Evolutionary conservation across 2,113 vertebrate genomes (phyloP), one percentile per base, ranked within the genome.

Genomic region (Myotis brandtii): DNA sequence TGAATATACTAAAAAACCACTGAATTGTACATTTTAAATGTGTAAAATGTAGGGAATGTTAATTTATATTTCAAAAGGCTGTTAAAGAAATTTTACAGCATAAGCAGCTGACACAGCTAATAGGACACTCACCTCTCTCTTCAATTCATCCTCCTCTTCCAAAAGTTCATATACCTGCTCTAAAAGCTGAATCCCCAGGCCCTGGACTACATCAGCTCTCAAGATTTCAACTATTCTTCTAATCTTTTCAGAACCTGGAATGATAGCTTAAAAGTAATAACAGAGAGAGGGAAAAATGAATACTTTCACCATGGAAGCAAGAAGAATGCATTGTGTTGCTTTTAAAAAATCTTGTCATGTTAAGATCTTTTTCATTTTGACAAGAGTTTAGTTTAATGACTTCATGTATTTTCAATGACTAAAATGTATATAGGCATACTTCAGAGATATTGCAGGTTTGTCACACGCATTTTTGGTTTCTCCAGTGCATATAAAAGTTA

Each of bases 81-180:
- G 1, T 64, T 92, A 64, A 72, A 83, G 66, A 89, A 50, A 77
- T 90, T 70, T 20, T 75, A n/a, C 7, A 89, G 21, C 32, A 34
- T 48, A 89, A 96, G 21, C n/a, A 59, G 37, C 46, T 64, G 37
- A 54, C 37, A 93, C 3, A n/a, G 66, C 52, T 80, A 32, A 20
- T 40, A 40, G 91, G n/a, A 86, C 4, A 96, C 97, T 97, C 96
- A 99, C 99, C 98, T 99, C 99, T 98, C 98, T 99, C 95, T 99
- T 98, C 0, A n/a, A 62, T 89, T 99, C 99, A 96, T 99, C 99
- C 0, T 99, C 99, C 81, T 99, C 99, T 95, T 99, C 99, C 99
- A 99, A 99, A 97, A 99, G 98, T 96, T 99, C 99, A 97, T 99
- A 98, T 1, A 98, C 99, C 97, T 98, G 98, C 96, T 99, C 99